Evolutionary conservation across 2,888 invertebrate genomes (phyloP), one percentile per base, ranked within the genome.

Genomic region (Xanthia togata): DNA sequence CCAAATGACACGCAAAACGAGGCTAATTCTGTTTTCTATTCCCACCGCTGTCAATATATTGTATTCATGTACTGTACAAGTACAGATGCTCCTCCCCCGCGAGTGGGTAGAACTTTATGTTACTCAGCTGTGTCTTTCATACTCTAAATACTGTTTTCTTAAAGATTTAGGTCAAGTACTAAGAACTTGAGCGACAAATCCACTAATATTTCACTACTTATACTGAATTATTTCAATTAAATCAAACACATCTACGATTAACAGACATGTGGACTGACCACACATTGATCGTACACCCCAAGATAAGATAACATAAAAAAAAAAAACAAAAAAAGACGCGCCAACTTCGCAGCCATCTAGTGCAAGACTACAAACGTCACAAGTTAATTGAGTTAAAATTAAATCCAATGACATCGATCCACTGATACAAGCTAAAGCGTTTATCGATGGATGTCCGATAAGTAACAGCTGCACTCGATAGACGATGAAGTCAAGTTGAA

Each of bases 21-120:
- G 87, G 88, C 62, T 88, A 88, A 88, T 88, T 84, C 81, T 71
- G 82, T 87, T 87, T 83, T 88, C 88, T 88, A 88, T 88, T 86
- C 83, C 83, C 79, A 83, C 70, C 53, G 68, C 35, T 73, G 79
- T 84, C 81, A 70, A 88, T 86, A 79, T 75, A 73, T 78, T 82
- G 72, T 79, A 79, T 82, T 85, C 79, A 57, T 75, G 67, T 79
- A n/a, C n/a, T n/a, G n/a, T n/a, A n/a, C n/a, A n/a, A n/a, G n/a
- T n/a, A 70, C 62, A 64, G 14, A 71, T 53, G 62, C 70, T 71
- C 68, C 68, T 73, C 68, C 47, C 26, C 68, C n/a, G 31, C 41
- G 63, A 71, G 17, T 64, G 67, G 60, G 38, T 35, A 63, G 47
- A 71, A 53, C 70, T 50, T 53, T 50, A 70, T 68, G n/a, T 38